Conservation (phyloP, 2,797 vertebrate genomes). For the Melanotaenia boesemani region DNA sequence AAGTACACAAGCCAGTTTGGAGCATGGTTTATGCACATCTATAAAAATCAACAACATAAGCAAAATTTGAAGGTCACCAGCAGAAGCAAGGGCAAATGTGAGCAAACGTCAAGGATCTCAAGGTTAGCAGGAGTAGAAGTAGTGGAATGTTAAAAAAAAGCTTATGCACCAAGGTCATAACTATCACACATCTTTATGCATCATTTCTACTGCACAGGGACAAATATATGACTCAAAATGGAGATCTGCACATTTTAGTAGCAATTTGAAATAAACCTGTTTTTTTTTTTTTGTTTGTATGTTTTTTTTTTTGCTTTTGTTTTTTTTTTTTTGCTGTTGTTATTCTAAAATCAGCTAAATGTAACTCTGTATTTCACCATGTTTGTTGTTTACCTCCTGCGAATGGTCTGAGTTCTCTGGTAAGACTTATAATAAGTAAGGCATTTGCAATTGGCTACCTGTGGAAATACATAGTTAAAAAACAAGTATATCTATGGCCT, state of each 20-base stretch:
- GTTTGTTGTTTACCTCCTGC: background rate
- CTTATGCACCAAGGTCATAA: background rate
- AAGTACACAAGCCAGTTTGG: background rate
- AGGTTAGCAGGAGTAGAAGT: background rate
- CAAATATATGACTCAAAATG: too few species aligned
- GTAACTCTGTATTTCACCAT: background rate
- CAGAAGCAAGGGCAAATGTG: background rate
- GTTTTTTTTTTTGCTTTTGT: too few species aligned
- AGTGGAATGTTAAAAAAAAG: background rate
- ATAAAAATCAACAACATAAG: background rate
- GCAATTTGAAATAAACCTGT: background rate
- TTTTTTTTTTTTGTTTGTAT: background rate
- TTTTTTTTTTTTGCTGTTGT: too few species aligned
- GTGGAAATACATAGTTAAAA: background rate
- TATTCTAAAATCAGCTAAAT: background rate
- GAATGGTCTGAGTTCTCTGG: background rate
- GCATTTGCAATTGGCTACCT: background rate
- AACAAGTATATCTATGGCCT: background rate
- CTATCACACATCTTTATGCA: background rate
- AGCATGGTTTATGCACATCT: slow-evolving; percentile 12
- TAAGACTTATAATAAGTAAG: background rate
- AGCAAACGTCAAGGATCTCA: background rate
- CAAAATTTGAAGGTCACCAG: background rate
- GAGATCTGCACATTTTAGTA: background rate
- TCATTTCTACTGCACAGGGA: background rate